Evolutionary conservation across 64 coral and sea anemone genomes (phyloP).

Genomic region (Astreopora myriophthalma): DNA sequence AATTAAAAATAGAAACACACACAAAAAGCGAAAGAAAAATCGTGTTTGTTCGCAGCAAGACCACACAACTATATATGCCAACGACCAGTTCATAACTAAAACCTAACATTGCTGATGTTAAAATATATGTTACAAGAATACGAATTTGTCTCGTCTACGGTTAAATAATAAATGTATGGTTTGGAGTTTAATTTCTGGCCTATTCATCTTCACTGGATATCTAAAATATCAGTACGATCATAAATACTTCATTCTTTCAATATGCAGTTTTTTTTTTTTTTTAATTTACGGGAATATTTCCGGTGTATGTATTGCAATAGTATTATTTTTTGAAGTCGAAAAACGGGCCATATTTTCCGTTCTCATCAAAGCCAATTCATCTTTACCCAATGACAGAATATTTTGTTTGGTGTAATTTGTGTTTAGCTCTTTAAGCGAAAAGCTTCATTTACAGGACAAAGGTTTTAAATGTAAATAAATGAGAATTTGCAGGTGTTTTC

Average conservation of each 20-base stretch:
- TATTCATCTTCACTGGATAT: neutral
- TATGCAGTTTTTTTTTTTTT: neutral
- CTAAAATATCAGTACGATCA: neutral
- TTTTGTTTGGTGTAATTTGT: neutral
- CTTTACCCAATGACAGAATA: neutral
- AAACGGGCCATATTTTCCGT: neutral
- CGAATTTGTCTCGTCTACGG: neutral
- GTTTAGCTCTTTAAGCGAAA: neutral
- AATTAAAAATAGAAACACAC: neutral
- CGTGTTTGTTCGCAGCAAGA: neutral
- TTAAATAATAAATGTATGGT: slow-evolving; percentile 1
- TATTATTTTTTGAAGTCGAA: neutral
- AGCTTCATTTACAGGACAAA: slow-evolving; percentile 26
- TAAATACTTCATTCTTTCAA: neutral
- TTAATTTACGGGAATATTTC: neutral
- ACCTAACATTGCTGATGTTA: neutral
- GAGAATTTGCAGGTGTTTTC: slow-evolving; percentile 4
- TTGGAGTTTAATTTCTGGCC: neutral
- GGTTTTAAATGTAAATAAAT: neutral
- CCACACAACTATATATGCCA: neutral
- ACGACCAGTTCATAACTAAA: neutral
- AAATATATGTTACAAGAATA: neutral
- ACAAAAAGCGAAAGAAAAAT: neutral
- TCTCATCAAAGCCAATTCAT: neutral
- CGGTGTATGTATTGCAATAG: neutral